Conservation (phyloP, 2,113 vertebrate species). For the Vicugna pacos region DNA sequence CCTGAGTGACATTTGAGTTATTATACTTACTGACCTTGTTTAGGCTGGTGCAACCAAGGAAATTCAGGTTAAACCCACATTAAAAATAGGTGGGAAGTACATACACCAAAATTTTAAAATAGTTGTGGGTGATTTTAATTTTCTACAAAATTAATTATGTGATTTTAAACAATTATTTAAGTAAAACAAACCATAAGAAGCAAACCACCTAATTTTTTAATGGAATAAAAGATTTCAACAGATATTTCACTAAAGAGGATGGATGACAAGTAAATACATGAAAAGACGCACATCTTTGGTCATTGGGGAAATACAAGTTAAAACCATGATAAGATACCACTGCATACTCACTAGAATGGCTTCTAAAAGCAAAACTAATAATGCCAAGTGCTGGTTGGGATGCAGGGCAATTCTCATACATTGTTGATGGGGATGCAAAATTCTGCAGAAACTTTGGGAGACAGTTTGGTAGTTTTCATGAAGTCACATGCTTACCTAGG, state of each 20-base stretch:
- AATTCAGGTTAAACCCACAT: background rate
- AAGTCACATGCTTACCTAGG: background rate
- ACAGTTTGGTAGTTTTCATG: background rate
- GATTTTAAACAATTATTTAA: background rate
- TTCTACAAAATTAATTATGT: background rate
- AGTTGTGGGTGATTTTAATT: background rate
- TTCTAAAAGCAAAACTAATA: background rate
- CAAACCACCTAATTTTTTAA: background rate
- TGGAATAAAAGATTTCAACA: background rate
- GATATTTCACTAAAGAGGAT: background rate
- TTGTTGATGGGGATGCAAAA: background rate
- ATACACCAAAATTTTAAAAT: background rate
- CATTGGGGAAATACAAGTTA: background rate
- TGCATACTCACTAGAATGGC: background rate
- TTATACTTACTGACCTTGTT: background rate
- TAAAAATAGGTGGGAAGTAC: background rate
- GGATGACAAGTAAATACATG: background rate
- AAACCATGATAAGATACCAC: background rate
- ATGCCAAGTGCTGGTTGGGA: background rate
- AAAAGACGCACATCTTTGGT: background rate
- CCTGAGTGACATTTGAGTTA: background rate
- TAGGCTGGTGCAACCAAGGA: slow-evolving; percentile 18
- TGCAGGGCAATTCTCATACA: background rate
- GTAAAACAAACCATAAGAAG: background rate
- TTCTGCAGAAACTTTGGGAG: background rate